Evolutionary conservation across 2,797 vertebrate species (phyloP).

Genomic region (Orientallactaga sibirica): DNA sequence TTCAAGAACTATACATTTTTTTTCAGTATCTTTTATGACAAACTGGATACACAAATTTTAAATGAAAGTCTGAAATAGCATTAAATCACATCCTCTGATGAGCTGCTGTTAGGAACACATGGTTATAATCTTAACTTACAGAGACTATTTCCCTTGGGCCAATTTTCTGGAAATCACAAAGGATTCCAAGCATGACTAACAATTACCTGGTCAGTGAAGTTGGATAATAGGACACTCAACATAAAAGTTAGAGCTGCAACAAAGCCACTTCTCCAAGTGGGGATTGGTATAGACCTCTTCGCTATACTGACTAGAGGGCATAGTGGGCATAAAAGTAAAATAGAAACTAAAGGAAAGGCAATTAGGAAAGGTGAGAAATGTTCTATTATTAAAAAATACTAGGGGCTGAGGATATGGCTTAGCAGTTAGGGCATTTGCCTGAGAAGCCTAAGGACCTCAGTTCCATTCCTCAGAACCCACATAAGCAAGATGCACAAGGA

Average conservation of each 20-base stretch:
- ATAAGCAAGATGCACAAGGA: no score
- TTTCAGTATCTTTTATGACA: conserved; percentile 53
- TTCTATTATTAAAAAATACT: background rate
- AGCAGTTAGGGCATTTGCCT: no score
- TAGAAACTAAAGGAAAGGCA: background rate
- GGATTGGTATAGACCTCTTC: background rate
- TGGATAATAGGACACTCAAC: conserved; percentile 50
- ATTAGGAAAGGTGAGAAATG: background rate
- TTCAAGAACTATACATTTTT: conserved; percentile 48
- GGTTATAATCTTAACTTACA: conserved; percentile 64
- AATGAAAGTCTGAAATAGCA: conserved; percentile 64
- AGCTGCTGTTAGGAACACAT: conserved; percentile 41
- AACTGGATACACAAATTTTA: conserved; percentile 67
- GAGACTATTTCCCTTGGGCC: conserved; percentile 57
- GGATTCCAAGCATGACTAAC: conserved; percentile 63
- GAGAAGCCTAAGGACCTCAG: no score
- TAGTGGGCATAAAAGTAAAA: background rate
- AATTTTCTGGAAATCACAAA: conserved; percentile 71
- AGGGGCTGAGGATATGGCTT: no score
- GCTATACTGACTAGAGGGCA: background rate
- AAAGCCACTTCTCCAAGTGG: background rate
- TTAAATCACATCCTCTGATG: conserved; percentile 68
- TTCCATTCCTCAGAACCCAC: no score
- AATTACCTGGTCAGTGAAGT: conserved; percentile 65
- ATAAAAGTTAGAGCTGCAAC: conserved; percentile 49